Evolutionary conservation across 2,797 vertebrate species (phyloP).

Genomic region (Scomberomorus guttatus): DNA sequence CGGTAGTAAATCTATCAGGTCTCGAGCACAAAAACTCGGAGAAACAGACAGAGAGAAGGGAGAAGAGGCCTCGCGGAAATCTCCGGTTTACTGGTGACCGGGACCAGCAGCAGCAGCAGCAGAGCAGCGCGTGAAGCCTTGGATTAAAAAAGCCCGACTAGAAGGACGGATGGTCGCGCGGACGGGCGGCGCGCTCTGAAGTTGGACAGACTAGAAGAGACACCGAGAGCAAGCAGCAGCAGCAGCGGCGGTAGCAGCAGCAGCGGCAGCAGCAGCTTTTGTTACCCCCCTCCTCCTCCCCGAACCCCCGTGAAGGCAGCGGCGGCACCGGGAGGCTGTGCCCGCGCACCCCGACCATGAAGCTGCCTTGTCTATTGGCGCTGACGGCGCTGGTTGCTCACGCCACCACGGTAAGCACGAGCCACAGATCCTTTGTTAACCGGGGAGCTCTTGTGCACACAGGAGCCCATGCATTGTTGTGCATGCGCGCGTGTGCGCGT

Average conservation of each 20-base stretch:
- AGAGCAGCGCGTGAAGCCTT: conserved; percentile 45
- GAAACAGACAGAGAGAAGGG: conserved; percentile 48
- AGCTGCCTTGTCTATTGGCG: conserved; percentile 84
- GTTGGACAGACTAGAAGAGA: conserved; percentile 75
- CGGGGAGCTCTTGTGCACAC: conserved; percentile 36
- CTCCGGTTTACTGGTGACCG: conserved; percentile 46
- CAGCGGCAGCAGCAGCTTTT: conserved; percentile 46
- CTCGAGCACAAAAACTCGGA: conserved; percentile 57
- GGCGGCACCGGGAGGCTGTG: conserved; percentile 79
- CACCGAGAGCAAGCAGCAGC: conserved; percentile 43
- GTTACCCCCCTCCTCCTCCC: conserved; percentile 38
- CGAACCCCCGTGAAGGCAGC: conserved; percentile 68
- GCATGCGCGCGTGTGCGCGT: conserved; percentile 6
- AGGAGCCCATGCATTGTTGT: neutral
- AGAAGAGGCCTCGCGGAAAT: conserved; percentile 56
- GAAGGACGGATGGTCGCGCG: conserved; percentile 77
- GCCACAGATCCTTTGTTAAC: conserved; percentile 75
- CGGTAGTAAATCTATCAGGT: conserved; percentile 78
- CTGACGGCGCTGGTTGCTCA: conserved; percentile 82
- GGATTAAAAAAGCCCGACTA: conserved; percentile 76
- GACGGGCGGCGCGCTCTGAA: conserved; percentile 76
- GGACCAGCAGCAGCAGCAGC: conserved; percentile 36
- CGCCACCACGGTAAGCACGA: conserved; percentile 82
- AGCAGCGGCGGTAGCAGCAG: conserved; percentile 24
- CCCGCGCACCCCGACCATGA: conserved; percentile 80